Base-by-base conservation (phyloP, 92 coral and sea anemone species). In the Porites divaricata region DNA sequence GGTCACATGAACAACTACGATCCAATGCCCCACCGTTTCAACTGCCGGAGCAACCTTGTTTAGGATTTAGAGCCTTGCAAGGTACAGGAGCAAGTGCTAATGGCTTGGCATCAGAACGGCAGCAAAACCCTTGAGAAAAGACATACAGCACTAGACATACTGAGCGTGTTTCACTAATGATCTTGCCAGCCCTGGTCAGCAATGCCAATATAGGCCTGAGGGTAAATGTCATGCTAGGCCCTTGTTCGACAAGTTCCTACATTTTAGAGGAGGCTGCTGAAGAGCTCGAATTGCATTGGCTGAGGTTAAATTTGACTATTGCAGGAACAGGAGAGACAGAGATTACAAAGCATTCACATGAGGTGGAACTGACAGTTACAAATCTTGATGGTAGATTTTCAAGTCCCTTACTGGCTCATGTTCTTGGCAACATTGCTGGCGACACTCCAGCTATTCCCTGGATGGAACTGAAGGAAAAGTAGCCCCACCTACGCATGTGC, bases 311-410 rank as follows among this genome's bases (percentile, higher is more conserved):
- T 64, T 74, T 82, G 80, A 88, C 79, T 19, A 88, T 88, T 51
- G 81, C 91, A 14, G 88, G 88, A 79, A 83, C 92, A 68, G 88
- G 88, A n/a, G 92, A 85, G 13, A 21, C 88, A 23, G 77, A 77
- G 73, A 65, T 74, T 24, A 80, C 19, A 72, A 77, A 62, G 50
- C 85, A 70, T 26, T 88, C 88, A 48, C 50, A 83, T 26, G 67
- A 72, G 70, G 85, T 89, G 61, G 71, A 78, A 49, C 21, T 77
- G 28, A 71, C 75, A n/a, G 84, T 88, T 49, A 51, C 76, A 35
- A 59, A 65, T 75, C 72, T 83, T 19, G 57, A 81, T 16, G 71
- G 56, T 6, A 71, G n/a, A 17, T 83, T 88, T 70, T 76, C 62
- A 16, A 70, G 72, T 49, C 53, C 67, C 9, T 12, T 88, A 25